phyloP scores from a whole-genome alignment of 2,888 invertebrate species.

The Aphrophora alni region DNA sequence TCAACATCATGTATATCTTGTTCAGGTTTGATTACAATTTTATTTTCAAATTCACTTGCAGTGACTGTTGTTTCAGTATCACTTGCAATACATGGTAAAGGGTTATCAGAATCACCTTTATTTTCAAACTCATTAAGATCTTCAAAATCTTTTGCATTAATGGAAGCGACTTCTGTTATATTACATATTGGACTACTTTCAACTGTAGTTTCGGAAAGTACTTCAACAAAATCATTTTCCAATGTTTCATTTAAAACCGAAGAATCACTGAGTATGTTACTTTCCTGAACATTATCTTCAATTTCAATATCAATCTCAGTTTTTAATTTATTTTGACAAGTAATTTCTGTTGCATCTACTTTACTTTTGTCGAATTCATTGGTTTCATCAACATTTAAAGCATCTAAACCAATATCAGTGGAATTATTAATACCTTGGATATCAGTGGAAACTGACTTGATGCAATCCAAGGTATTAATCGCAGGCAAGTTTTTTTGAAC shows the following conservation, averaged over 20 bases:
- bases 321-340: slow-evolving; percentile 11
- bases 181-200: not conserved
- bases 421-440: slow-evolving; percentile 1
- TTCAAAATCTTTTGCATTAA: not conserved
- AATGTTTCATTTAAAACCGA: no score
- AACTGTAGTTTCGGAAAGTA: not conserved
- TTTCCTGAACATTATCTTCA: no score
- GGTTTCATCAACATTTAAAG: no score
- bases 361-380: no score
- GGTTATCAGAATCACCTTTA: no score
- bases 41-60: not conserved
- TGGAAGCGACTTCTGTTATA: not conserved
- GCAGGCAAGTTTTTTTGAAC: slow-evolving; percentile 59
- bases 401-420: not conserved
- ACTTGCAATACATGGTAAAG: no score
- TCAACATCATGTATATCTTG: no score
- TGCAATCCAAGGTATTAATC: not conserved
- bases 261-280: no score
- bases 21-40: no score
- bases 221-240: not conserved
- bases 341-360: slow-evolving; percentile 15
- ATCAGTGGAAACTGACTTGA: not conserved
- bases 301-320: no score
- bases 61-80: no score
- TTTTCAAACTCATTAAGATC: not conserved